A percentile compares a stretch with the other conserved stretches of the same genome.
Evolutionary conservation across 2,113 vertebrate species (phyloP).

Genomic region (Psettodes erumei): DNA sequence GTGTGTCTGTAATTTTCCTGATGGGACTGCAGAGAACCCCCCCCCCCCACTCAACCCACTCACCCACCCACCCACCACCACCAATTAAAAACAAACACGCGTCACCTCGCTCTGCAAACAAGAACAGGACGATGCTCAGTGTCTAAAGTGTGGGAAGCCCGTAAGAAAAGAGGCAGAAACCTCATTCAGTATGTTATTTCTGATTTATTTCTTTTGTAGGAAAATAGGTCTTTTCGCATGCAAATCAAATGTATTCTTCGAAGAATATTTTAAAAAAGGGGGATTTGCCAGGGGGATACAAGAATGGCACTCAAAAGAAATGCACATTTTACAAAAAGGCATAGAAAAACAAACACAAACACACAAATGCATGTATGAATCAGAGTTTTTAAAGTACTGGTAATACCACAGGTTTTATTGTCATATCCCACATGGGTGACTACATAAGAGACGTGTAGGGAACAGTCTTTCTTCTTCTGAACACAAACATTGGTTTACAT

Average conservation of each 20-base stretch:
- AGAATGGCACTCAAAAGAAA: constrained; percentile 71
- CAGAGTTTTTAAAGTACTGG: constrained; percentile 42
- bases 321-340: constrained; percentile 72
- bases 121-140: neutral
- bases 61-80: constrained; percentile 27
- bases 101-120: constrained; percentile 27
- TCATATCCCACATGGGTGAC: constrained; percentile 32
- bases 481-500: constrained; percentile 21
- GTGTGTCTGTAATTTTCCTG: constrained; percentile 48
- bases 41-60: no score
- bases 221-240: constrained; percentile 83
- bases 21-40: constrained; percentile 34
- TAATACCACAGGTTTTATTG: constrained; percentile 43
- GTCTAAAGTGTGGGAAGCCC: neutral
- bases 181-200: constrained; percentile 38
- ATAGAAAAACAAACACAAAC: constrained; percentile 67
- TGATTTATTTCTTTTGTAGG: constrained; percentile 71
- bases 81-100: constrained; percentile 41
- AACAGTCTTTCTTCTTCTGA: constrained; percentile 30
- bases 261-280: constrained; percentile 66
- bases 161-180: constrained; percentile 25
- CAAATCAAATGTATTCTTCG: constrained; percentile 63
- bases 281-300: constrained; percentile 56
- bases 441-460: constrained; percentile 32
- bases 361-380: constrained; percentile 49